A percentile compares a stretch with the other conserved stretches of the same genome.
Conservation (phyloP, 2,797 vertebrate species). For the Centropyge bicolor region DNA sequence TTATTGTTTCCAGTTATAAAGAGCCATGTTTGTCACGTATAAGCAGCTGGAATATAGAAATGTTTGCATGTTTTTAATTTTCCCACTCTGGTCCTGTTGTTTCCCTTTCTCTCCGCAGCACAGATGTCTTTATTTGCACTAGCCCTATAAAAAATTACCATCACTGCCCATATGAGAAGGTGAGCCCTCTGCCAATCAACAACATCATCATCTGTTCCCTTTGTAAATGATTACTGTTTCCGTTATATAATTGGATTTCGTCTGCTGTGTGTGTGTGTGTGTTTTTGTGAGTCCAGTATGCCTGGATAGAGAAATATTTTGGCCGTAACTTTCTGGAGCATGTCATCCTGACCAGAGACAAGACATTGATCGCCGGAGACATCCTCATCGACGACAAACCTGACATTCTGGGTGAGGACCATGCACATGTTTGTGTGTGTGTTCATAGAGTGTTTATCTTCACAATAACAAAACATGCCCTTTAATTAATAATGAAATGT, state of each 20-base stretch:
- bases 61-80: conserved; percentile 14
- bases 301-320: conserved; percentile 96
- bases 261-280: conserved; percentile 17
- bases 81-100: conserved; percentile 31
- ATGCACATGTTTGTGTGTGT: too few species aligned
- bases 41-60: conserved; percentile 1
- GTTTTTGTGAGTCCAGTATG: conserved; percentile 85
- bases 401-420: conserved; percentile 90
- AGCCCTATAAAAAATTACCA: conserved; percentile 93
- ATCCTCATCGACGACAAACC: conserved; percentile 95
- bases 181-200: conserved; percentile 72
- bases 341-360: conserved; percentile 94
- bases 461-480: not conserved
- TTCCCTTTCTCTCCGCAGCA: conserved; percentile 83
- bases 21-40: not conserved
- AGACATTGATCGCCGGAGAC: conserved; percentile 93
- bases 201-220: not conserved
- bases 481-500: not conserved
- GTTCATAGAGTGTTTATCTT: not conserved
- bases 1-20: conserved; percentile 10
- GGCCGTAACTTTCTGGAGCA: conserved; percentile 92
- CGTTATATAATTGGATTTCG: conserved; percentile 10
- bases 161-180: conserved; percentile 95
- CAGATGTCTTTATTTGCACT: conserved; percentile 97
- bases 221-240: conserved; percentile 1